These are phyloP conservation scores for Drosophila tsacasi DNA, from an alignment of 1,140 invertebrate species.

Conservation along the genomic window DNA sequence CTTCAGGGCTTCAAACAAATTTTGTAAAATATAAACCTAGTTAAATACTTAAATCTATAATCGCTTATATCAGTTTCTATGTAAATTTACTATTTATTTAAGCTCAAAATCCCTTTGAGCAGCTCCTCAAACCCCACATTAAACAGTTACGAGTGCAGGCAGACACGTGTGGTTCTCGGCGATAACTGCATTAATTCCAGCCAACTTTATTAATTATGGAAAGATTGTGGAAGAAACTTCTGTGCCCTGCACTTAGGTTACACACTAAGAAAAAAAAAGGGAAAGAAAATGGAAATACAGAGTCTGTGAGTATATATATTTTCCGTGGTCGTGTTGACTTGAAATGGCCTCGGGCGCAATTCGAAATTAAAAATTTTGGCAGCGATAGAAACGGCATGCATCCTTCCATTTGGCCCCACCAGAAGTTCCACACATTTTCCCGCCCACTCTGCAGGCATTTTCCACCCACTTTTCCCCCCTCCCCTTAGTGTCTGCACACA, in stretches of 20 bases:
- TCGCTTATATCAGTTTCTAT: background rate
- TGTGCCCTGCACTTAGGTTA: background rate
- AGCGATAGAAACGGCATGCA: constrained; percentile 41
- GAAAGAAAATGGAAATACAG: background rate
- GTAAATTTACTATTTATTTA: background rate
- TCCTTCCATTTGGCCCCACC: background rate
- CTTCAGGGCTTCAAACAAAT: background rate
- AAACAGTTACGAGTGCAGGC: background rate
- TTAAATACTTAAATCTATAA: background rate
- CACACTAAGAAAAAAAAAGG: background rate
- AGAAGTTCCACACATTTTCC: constrained; percentile 5
- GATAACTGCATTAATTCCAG: constrained; percentile 4
- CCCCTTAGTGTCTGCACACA: constrained; percentile 2
- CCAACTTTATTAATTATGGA: constrained; percentile 21
- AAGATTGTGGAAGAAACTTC: constrained; percentile 4
- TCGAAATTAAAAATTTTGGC: constrained; percentile 74
- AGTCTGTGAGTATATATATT: background rate
- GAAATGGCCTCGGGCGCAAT: constrained; percentile 52
- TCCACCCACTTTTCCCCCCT: background rate
- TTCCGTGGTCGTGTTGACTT: constrained; percentile 40
- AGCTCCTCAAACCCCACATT: background rate
- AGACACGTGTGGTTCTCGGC: background rate
- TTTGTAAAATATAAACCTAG: background rate
- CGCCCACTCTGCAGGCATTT: background rate
- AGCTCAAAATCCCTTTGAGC: background rate